A percentile compares a stretch with the other conserved stretches of the same genome.
Conservation (phyloP, 2,113 vertebrate genomes). For the Pygoscelis antarcticus region DNA sequence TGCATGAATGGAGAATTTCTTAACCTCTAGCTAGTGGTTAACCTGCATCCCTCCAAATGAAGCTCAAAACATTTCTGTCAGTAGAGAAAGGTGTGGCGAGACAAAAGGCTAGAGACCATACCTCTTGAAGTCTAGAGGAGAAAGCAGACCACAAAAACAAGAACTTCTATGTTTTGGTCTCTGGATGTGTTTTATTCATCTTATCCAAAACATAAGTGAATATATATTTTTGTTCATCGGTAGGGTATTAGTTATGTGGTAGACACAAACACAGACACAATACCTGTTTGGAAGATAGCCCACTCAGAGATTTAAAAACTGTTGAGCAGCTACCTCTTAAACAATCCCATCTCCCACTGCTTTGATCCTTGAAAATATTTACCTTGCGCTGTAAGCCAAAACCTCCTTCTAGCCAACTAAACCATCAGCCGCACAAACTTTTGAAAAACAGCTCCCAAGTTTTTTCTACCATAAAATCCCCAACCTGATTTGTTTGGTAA, state of each 20-base stretch:
- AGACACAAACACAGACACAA: neutral
- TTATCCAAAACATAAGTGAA: neutral
- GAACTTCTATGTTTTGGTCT: neutral
- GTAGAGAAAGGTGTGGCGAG: neutral
- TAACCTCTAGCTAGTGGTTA: neutral
- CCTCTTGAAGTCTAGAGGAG: neutral
- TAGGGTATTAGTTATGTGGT: neutral
- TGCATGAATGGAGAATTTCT: neutral
- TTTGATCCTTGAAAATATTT: conserved; percentile 44
- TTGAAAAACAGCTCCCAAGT: neutral
- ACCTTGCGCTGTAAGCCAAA: conserved; percentile 20
- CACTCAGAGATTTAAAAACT: neutral
- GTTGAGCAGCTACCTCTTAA: neutral
- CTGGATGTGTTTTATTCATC: neutral
- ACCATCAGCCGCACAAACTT: conserved; percentile 29
- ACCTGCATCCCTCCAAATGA: neutral
- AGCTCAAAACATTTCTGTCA: neutral
- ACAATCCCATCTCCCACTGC: neutral
- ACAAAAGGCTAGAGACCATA: neutral
- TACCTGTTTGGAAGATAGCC: neutral
- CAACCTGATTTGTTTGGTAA: neutral
- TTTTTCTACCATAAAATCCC: neutral
- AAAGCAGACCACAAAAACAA: neutral
- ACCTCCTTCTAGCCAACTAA: neutral
- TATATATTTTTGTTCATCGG: neutral